These are phyloP conservation scores for Nanorana parkeri DNA, from an alignment of 2,113 vertebrate species.

Conservation along the genomic window DNA sequence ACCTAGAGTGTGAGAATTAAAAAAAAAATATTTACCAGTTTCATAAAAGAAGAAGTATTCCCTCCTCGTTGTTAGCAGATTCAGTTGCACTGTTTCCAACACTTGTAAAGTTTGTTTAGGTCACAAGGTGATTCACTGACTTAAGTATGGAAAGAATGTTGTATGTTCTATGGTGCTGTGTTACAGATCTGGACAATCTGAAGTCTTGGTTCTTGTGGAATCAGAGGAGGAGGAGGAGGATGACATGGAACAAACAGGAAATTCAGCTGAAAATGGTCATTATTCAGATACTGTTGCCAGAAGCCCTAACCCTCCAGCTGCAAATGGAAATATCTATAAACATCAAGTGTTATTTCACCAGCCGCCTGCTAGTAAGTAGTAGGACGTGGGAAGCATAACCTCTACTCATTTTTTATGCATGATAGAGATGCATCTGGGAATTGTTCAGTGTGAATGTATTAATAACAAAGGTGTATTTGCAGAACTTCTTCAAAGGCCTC, in stretches of 20 bases:
- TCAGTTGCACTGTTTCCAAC: too few species aligned
- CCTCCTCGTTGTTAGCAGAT: too few species aligned
- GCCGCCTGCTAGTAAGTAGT: constrained; percentile 62
- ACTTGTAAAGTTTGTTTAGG: too few species aligned
- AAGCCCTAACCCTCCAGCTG: constrained; percentile 32
- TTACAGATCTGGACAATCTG: constrained; percentile 54
- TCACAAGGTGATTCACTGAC: too few species aligned
- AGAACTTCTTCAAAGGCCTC: background rate
- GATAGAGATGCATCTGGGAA: background rate
- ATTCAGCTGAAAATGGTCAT: background rate
- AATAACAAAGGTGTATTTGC: background rate
- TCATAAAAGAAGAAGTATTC: too few species aligned
- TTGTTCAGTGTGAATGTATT: background rate
- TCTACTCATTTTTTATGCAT: too few species aligned
- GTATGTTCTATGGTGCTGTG: background rate
- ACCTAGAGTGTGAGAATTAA: too few species aligned
- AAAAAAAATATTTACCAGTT: too few species aligned
- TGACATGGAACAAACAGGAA: constrained; percentile 57
- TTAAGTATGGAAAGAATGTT: background rate
- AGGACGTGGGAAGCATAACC: background rate
- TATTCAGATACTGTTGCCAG: constrained; percentile 7
- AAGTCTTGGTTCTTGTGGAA: constrained; percentile 87
- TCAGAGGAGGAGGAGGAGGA: constrained; percentile 78
- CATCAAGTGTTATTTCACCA: constrained; percentile 49
- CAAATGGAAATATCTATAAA: constrained; percentile 55